Percentiles rank a stretch among this genome's conserved stretches.
Conservation (phyloP, 2,113 vertebrate species). For the Petrocephalus zakoni region DNA sequence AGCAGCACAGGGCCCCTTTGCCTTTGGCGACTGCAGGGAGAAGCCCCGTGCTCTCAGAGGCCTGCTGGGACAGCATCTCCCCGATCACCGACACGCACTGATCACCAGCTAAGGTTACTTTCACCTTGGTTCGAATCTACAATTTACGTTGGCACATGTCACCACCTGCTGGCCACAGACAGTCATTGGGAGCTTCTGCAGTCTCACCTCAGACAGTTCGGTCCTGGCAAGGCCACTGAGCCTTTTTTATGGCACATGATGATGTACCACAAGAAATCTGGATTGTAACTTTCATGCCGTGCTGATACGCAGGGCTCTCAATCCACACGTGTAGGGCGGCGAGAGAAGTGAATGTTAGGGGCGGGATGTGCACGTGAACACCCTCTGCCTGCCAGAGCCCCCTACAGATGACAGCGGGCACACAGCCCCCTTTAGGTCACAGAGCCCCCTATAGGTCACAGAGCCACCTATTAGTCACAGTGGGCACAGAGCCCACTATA, state of each 20-base stretch:
- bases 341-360: too few species aligned
- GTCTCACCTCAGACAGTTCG: neutral
- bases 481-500: neutral
- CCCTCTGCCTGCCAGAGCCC: too few species aligned
- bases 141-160: constrained; percentile 60
- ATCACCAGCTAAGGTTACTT: constrained; percentile 18
- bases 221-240: neutral
- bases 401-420: too few species aligned
- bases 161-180: constrained; percentile 62
- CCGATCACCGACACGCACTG: neutral
- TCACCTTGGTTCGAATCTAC: constrained; percentile 56
- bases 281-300: neutral
- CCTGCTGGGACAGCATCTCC: neutral
- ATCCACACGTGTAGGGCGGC: too few species aligned
- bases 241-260: neutral
- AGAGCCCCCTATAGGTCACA: neutral
- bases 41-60: neutral
- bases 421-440: too few species aligned
- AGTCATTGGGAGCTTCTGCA: constrained; percentile 39
- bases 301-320: too few species aligned
- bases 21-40: neutral
- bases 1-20: neutral
- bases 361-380: too few species aligned
- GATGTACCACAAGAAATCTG: neutral
- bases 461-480: neutral